These are phyloP conservation scores for Bubalus kerabau DNA, from an alignment of 2,113 vertebrate genomes.

Conservation along the genomic window DNA sequence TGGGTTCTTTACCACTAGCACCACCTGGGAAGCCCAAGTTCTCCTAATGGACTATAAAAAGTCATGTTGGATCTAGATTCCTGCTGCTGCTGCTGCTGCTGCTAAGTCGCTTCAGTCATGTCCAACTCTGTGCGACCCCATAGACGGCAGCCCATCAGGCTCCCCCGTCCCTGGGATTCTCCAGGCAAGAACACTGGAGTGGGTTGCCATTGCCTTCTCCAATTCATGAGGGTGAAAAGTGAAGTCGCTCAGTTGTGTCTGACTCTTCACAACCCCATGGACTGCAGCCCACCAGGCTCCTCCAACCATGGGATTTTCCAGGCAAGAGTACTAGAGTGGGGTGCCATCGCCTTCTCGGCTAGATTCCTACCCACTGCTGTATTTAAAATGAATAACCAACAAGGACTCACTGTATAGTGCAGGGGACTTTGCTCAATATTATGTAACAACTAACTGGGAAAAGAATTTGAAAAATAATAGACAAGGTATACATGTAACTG, in stretches of 20 bases:
- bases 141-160: too few relatives aligned
- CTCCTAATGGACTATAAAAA: neutral
- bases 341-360: too few relatives aligned
- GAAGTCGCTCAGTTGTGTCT: too few relatives aligned
- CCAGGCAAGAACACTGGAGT: too few relatives aligned
- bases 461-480: neutral
- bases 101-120: too few relatives aligned
- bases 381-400: neutral
- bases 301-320: too few relatives aligned
- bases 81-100: neutral
- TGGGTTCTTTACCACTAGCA: neutral
- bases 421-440: neutral
- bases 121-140: too few relatives aligned
- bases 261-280: fast-evolving
- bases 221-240: too few relatives aligned
- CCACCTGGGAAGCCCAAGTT: neutral
- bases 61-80: neutral
- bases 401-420: neutral
- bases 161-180: too few relatives aligned
- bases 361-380: neutral
- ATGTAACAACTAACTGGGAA: neutral
- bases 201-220: too few relatives aligned
- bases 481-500: neutral
- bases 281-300: too few relatives aligned
- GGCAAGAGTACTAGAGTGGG: too few relatives aligned